A percentile compares a stretch with the other conserved stretches of the same genome.
phyloP scores from a whole-genome alignment of 1,140 invertebrate species.

The Vollenhovia emeryi region DNA sequence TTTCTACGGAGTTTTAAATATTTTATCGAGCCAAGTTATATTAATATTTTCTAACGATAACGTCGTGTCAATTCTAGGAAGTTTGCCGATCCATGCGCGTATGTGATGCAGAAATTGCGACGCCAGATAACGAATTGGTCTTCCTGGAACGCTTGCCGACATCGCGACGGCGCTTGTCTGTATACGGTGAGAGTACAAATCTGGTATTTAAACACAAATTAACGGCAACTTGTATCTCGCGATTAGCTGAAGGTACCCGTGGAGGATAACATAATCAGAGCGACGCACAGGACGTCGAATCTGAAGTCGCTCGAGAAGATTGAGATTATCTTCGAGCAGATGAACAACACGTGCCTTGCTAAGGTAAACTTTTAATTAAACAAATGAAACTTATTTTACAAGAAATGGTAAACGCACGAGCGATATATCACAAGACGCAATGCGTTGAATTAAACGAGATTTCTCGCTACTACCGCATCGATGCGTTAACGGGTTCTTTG shows the following conservation, averaged over 20 bases:
- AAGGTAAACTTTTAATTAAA: slow-evolving; percentile 33
- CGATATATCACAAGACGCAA: neutral
- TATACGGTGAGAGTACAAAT: slow-evolving; percentile 65
- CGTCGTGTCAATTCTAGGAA: slow-evolving; percentile 58
- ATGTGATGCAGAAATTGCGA: slow-evolving; percentile 70
- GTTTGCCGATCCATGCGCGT: slow-evolving; percentile 70
- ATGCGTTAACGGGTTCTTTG: neutral
- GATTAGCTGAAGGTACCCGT: slow-evolving; percentile 41
- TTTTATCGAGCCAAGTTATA: neutral
- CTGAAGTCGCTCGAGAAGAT: slow-evolving; percentile 41
- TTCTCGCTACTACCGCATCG: neutral
- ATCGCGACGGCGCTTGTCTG: slow-evolving; percentile 62
- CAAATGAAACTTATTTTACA: neutral
- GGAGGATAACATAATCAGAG: slow-evolving; percentile 59
- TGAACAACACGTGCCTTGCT: slow-evolving; percentile 51
- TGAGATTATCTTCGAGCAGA: slow-evolving; percentile 38
- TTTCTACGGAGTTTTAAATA: neutral
- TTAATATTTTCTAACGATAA: neutral
- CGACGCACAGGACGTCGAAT: slow-evolving; percentile 12
- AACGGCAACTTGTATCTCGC: neutral
- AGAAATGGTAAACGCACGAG: neutral
- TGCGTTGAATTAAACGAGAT: neutral
- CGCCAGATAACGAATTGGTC: slow-evolving; percentile 75
- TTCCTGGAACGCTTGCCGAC: slow-evolving; percentile 60
- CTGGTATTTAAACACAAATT: neutral